Evolutionary conservation across 2,113 vertebrate species (phyloP).

Genomic region (Propithecus coquereli): DNA sequence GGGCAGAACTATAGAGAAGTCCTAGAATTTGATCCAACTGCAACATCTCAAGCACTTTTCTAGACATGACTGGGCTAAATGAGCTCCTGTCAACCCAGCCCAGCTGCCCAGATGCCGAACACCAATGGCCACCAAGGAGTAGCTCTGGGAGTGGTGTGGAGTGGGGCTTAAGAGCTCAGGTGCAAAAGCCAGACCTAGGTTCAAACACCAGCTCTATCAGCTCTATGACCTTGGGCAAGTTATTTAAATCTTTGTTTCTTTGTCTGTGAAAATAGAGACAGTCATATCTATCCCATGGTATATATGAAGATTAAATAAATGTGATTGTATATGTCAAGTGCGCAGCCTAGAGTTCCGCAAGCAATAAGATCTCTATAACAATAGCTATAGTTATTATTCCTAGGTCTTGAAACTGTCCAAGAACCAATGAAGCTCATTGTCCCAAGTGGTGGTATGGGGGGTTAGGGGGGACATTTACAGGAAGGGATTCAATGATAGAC

Average conservation of each 20-base stretch:
- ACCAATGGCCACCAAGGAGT: neutral
- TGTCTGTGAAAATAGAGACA: neutral
- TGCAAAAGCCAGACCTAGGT: neutral
- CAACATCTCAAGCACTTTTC: neutral
- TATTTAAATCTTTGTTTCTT: slow-evolving; percentile 3
- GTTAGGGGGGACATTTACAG: neutral
- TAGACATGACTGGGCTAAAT: neutral
- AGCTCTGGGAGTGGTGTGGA: neutral
- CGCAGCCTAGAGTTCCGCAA: neutral
- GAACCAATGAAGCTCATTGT: neutral
- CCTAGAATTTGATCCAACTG: neutral
- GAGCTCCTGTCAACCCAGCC: neutral
- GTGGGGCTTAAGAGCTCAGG: neutral
- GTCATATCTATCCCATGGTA: neutral
- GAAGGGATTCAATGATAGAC: neutral
- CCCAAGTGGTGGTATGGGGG: neutral
- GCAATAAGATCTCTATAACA: neutral
- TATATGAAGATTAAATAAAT: neutral
- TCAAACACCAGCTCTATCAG: neutral
- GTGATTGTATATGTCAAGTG: neutral
- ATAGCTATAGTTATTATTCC: neutral
- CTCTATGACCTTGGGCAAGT: neutral
- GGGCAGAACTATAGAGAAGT: neutral
- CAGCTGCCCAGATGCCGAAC: neutral
- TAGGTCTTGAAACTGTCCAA: neutral